A percentile compares a stretch with the other conserved stretches of the same genome.
phyloP scores from a whole-genome alignment of 2,797 vertebrate species.

The Malurus leucopterus region DNA sequence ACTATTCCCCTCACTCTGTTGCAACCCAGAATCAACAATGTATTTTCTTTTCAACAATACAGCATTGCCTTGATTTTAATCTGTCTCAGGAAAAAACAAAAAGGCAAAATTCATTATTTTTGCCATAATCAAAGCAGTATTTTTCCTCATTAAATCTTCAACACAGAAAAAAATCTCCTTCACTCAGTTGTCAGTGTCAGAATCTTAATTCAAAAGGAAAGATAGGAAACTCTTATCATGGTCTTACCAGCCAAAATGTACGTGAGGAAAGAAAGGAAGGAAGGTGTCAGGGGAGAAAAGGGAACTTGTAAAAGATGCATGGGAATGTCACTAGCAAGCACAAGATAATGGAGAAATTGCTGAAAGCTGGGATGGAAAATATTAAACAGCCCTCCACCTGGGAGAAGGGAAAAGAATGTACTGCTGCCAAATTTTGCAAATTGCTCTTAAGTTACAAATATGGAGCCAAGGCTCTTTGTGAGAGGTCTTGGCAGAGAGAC shows the following conservation, averaged over 20 bases:
- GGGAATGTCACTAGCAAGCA: slow-evolving; percentile 3
- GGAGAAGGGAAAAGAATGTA: not conserved
- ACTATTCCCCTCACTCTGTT: not conserved
- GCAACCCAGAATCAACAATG: not conserved
- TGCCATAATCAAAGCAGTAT: not conserved
- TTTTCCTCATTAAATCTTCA: not conserved
- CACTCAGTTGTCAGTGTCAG: not conserved
- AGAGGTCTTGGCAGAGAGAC: not conserved
- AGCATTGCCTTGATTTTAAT: not conserved
- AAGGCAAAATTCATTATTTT: not conserved
- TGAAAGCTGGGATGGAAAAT: slow-evolving; percentile 7
- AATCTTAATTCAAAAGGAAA: not conserved
- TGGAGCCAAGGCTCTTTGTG: not conserved
- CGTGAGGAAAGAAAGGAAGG: not conserved
- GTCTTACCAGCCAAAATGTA: not conserved
- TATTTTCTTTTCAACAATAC: not conserved
- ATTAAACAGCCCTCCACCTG: not conserved
- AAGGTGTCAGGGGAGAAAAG: not conserved
- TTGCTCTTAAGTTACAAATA: not conserved
- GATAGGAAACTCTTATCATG: not conserved
- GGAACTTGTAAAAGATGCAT: not conserved
- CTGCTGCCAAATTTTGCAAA: not conserved
- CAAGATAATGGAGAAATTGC: not conserved
- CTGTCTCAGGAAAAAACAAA: not conserved
- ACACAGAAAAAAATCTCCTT: not conserved